A percentile compares a stretch with the other conserved stretches of the same genome.
phyloP scores from a whole-genome alignment of 2,797 vertebrate species.

The Pipistrellus kuhlii region DNA sequence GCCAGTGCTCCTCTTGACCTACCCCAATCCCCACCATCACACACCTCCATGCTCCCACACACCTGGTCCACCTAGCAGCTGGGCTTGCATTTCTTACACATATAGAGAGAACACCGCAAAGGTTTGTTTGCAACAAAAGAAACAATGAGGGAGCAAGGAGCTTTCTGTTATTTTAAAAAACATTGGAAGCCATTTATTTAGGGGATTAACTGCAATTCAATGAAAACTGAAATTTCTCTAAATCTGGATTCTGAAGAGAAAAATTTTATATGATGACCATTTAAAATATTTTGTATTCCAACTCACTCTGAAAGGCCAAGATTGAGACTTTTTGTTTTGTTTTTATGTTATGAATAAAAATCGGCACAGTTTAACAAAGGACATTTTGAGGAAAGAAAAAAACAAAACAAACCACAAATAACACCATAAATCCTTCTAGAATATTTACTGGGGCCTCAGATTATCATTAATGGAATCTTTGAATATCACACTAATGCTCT shows the following conservation, averaged over 20 bases:
- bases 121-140: not conserved
- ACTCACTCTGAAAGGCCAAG: not conserved
- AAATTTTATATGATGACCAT: not conserved
- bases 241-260: conserved; percentile 10
- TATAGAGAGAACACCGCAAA: not conserved
- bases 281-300: conserved; percentile 22
- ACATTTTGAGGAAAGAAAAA: not conserved
- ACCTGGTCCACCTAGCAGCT: not conserved
- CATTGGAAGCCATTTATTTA: not conserved
- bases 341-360: not conserved
- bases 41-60: not conserved
- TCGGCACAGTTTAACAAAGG: not conserved
- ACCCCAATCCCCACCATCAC: fast-evolving
- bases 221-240: not conserved
- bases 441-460: not conserved
- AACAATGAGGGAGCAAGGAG: too few relatives aligned
- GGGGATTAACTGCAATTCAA: not conserved
- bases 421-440: not conserved
- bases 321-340: not conserved
- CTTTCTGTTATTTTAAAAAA: not conserved
- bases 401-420: not conserved
- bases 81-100: not conserved
- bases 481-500: not conserved
- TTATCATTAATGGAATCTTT: not conserved
- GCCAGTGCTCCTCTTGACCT: not conserved